A percentile compares a stretch with the other conserved stretches of the same genome.
Evolutionary conservation across 2,797 vertebrate genomes (phyloP).

Genomic region (Esox lucius): DNA sequence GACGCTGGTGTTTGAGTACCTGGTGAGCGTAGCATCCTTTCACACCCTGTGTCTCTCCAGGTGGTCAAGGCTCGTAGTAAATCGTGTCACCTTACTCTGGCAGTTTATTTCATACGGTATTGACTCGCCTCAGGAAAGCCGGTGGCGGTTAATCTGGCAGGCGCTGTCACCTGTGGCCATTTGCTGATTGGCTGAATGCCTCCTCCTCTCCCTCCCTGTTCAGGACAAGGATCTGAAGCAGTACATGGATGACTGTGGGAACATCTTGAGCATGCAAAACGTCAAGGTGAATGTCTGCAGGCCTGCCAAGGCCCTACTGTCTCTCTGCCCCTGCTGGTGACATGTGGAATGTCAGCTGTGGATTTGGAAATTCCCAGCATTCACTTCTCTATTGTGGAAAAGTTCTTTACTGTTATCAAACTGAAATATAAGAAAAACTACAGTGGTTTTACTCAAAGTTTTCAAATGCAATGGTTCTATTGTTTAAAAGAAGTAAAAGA

Average conservation of each 20-base stretch:
- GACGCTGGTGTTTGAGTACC: slow-evolving; percentile 95
- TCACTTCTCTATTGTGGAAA: no score
- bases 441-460: no score
- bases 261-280: slow-evolving; percentile 97
- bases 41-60: slow-evolving; percentile 4
- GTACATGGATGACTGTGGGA: slow-evolving; percentile 96
- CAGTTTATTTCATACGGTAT: no score
- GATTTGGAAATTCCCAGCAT: not conserved
- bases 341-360: slow-evolving; percentile 15
- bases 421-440: no score
- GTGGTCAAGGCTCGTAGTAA: no score
- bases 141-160: no score
- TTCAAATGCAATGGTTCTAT: no score
- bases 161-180: not conserved
- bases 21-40: slow-evolving; percentile 78
- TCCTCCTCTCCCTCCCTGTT: slow-evolving; percentile 4
- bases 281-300: slow-evolving; percentile 83
- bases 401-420: no score
- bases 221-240: slow-evolving; percentile 96
- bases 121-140: no score
- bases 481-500: not conserved
- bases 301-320: slow-evolving; percentile 28
- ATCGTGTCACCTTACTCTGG: no score
- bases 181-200: not conserved
- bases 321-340: slow-evolving; percentile 65